Evolutionary conservation across 2,888 invertebrate genomes (phyloP).

Genomic region (Microdon myrmicae): DNA sequence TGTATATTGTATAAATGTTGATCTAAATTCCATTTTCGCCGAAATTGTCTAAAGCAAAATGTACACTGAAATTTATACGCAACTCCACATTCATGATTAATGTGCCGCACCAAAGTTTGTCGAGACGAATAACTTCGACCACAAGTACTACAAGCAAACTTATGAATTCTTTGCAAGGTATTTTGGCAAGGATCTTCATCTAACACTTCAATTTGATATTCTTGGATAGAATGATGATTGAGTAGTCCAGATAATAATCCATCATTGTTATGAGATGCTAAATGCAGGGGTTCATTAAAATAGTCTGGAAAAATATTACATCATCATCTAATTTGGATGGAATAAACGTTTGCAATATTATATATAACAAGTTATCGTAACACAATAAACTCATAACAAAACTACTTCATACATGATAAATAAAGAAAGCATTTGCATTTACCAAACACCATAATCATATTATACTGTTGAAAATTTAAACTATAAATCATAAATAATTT

Average conservation of each 20-base stretch:
- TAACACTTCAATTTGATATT: too few species aligned
- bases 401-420: too few species aligned
- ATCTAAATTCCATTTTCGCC: constrained; percentile 69
- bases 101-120: constrained; percentile 56
- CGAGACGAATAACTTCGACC: constrained; percentile 56
- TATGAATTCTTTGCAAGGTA: constrained; percentile 5
- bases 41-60: constrained; percentile 63
- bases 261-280: constrained; percentile 52
- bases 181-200: not conserved
- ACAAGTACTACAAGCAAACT: constrained; percentile 54
- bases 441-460: too few species aligned
- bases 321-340: too few species aligned
- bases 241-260: constrained; percentile 13
- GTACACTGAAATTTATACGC: constrained; percentile 65
- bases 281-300: constrained; percentile 54
- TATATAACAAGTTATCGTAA: too few species aligned
- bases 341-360: too few species aligned
- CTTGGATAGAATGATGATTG: constrained; percentile 2
- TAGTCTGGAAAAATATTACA: constrained; percentile 51
- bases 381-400: too few species aligned
- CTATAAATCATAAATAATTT: too few species aligned
- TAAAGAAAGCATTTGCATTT: too few species aligned
- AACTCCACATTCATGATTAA: constrained; percentile 61
- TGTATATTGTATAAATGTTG: constrained; percentile 68
- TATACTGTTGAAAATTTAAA: too few species aligned